Base-by-base conservation (phyloP, 2,888 invertebrate species). In the Chrysina gloriosa region DNA sequence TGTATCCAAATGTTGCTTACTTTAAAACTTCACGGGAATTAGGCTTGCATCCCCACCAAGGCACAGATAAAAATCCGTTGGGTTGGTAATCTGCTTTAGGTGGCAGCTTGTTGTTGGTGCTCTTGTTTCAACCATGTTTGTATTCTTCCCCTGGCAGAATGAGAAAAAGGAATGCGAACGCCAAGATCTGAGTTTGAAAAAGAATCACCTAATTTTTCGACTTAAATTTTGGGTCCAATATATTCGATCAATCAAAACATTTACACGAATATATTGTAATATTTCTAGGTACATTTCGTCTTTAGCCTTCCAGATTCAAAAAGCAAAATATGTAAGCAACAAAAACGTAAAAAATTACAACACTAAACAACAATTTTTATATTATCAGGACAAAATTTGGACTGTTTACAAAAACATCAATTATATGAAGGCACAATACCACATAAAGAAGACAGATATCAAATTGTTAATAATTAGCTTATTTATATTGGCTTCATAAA, bases 271-370 rank as follows among this genome's bases (percentile, higher is more conserved):
- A 56, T 27, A 56, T 56, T 45, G 36, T 25, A 11, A 45, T 31
- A 67, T 67, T 67, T 67, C 66, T 67, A 67, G 66, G 66, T 67
- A 67, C 66, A 67, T 67, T 67, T 67, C 42, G 58, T 42, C 45
- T 16, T 16, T 61, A 25, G 39, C 27, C 42, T 42, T 61, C 14
- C 4, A 42, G 19, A 58, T 52, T 31, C 14, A 16, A 61, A 31
- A 16, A 52, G 25, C 29, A 31, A 21, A 45, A 45, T 16, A 9
- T 42, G 19, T 7, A n/a, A 7, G 9, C 19, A 45, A 21, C 52
- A 52, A 52, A 52, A 52, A 52, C 21, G 45, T 14, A 61, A n/a
- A 16, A 42, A 64, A 42, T 50, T 21, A 66, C 34, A 66, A 66
- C 66, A 54, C 25, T 29, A 56, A 66, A 58, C 47, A 66, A 56